A percentile compares a stretch with the other conserved stretches of the same genome.
Evolutionary conservation across 2,113 vertebrate genomes (phyloP).

Genomic region (Tangachromis dhanisi): DNA sequence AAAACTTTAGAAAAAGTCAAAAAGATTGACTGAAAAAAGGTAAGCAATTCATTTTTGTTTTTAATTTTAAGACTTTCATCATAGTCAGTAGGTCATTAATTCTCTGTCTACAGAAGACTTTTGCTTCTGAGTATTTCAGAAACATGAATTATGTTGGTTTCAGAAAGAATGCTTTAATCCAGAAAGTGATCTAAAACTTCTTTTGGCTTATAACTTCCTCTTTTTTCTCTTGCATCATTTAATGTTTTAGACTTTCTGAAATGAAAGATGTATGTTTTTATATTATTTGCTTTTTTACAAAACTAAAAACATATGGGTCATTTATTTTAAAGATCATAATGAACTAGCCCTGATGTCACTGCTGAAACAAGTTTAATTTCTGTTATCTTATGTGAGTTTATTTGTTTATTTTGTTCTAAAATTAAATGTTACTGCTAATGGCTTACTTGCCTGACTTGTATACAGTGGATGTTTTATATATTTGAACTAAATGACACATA

Average conservation of each 20-base stretch:
- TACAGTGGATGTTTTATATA: background rate
- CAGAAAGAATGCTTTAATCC: background rate
- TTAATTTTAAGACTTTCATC: background rate
- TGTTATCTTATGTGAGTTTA: background rate
- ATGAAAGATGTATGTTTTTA: background rate
- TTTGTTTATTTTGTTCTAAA: background rate
- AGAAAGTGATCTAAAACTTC: accelerated
- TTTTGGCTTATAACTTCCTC: background rate
- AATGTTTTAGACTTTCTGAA: background rate
- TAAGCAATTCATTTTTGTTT: background rate
- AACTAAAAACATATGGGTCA: background rate
- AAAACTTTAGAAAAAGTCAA: background rate
- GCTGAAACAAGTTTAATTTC: background rate
- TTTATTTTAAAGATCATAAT: background rate
- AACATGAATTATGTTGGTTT: background rate
- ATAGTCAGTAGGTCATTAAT: background rate
- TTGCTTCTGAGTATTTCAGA: background rate
- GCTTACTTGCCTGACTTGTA: background rate
- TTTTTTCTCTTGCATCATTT: background rate
- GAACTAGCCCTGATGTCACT: background rate
- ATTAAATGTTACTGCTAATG: background rate
- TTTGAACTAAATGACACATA: background rate
- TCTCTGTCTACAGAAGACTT: too few species aligned
- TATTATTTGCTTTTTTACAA: background rate
- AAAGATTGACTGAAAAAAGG: background rate